Percentiles rank a stretch among this genome's conserved stretches.
Conservation (phyloP, 2,797 vertebrate genomes). For the Brachyrhaphis roseni region DNA sequence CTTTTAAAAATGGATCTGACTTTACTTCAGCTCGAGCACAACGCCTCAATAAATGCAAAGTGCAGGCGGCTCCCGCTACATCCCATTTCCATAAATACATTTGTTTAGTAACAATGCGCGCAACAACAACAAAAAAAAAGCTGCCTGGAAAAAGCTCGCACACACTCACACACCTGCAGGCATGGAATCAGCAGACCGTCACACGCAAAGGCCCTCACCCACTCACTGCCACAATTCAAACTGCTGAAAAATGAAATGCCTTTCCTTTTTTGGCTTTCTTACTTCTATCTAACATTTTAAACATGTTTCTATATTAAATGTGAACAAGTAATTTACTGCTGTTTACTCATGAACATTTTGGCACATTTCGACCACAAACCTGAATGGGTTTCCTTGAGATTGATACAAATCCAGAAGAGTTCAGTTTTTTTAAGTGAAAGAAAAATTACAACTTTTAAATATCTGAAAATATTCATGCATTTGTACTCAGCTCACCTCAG, state of each 20-base stretch:
- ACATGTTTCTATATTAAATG: slow-evolving; percentile 49
- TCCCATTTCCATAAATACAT: slow-evolving; percentile 54
- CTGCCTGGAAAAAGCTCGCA: slow-evolving; percentile 5
- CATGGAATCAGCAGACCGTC: slow-evolving; percentile 24
- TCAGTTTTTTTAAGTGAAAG: not conserved
- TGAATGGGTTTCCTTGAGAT: not conserved
- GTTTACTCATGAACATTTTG: not conserved
- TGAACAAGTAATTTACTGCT: slow-evolving; percentile 62
- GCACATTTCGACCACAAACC: not conserved
- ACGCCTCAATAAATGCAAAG: slow-evolving; percentile 43
- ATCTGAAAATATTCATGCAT: not conserved
- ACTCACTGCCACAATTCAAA: slow-evolving; percentile 52
- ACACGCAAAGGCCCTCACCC: slow-evolving; percentile 16
- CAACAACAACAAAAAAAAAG: slow-evolving; percentile 15
- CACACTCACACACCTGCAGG: not conserved
- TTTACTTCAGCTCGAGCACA: slow-evolving; percentile 35
- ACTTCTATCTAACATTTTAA: slow-evolving; percentile 61
- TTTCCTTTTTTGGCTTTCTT: slow-evolving; percentile 32
- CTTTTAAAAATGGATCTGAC: slow-evolving; percentile 61
- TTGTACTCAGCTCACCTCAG: not conserved
- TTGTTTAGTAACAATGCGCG: slow-evolving; percentile 41
- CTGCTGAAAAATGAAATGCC: slow-evolving; percentile 34
- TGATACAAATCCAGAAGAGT: not conserved
- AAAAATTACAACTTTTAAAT: not conserved
- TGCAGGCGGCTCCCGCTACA: slow-evolving; percentile 36